phyloP scores from a whole-genome alignment of 2,797 vertebrate genomes.

The Thalassophryne amazonica region DNA sequence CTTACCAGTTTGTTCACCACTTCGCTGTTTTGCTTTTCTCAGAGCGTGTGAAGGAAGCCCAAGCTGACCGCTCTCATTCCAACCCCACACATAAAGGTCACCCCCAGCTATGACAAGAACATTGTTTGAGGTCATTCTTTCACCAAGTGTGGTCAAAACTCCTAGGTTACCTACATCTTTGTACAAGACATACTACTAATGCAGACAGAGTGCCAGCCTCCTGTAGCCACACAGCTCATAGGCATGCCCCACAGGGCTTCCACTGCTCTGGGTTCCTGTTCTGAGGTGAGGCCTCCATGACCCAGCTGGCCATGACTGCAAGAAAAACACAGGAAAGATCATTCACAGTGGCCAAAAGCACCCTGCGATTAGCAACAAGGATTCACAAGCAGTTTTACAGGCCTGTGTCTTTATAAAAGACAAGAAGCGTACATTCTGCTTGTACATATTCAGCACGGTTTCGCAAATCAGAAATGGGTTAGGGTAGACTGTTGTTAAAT shows the following conservation, averaged over 20 bases:
- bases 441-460: no score
- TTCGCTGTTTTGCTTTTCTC: constrained; percentile 21
- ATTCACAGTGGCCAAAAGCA: no score
- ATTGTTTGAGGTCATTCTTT: neutral
- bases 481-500: no score
- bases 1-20: constrained; percentile 33
- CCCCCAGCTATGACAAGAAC: constrained; percentile 75
- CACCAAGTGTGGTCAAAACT: neutral
- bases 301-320: constrained; percentile 92
- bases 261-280: constrained; percentile 78
- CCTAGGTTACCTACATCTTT: neutral
- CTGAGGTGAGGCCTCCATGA: constrained; percentile 80
- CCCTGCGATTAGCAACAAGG: no score
- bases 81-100: constrained; percentile 94
- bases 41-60: constrained; percentile 83
- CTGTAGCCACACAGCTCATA: constrained; percentile 79
- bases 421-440: no score
- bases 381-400: no score
- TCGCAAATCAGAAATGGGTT: no score
- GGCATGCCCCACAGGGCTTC: constrained; percentile 87
- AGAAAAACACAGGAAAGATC: constrained; percentile 8
- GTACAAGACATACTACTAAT: constrained; percentile 79
- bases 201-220: constrained; percentile 89
- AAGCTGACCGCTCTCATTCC: constrained; percentile 94
- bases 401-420: no score